phyloP scores from a whole-genome alignment of 2,888 invertebrate genomes.

The Leptopilina myrica region DNA sequence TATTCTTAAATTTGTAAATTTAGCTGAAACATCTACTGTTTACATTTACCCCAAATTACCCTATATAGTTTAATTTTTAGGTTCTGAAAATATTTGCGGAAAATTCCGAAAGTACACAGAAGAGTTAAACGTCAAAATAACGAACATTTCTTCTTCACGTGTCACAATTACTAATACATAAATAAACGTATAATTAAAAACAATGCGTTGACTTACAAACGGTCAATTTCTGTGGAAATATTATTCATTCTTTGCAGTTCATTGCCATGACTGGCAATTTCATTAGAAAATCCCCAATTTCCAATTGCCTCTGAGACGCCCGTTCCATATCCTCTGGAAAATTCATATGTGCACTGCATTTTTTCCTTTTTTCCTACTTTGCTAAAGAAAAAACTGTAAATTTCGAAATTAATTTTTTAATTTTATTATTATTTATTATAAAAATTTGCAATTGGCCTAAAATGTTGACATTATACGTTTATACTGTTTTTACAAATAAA shows the following conservation, averaged over 20 bases:
- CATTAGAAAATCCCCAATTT: conserved; percentile 72
- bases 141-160: no score
- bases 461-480: background rate
- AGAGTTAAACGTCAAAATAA: no score
- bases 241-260: conserved; percentile 67
- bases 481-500: background rate
- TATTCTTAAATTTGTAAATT: no score
- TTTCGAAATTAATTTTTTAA: background rate
- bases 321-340: conserved; percentile 64
- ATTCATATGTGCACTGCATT: conserved; percentile 61
- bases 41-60: no score
- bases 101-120: no score
- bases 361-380: background rate
- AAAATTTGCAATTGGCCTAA: background rate
- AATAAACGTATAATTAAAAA: background rate
- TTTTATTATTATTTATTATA: background rate
- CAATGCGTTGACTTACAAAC: conserved; percentile 60
- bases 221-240: conserved; percentile 67
- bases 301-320: conserved; percentile 70
- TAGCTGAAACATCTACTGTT: no score
- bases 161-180: no score
- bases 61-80: no score
- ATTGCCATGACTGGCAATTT: conserved; percentile 63
- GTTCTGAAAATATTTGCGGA: no score
- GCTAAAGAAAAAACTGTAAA: conserved; percentile 1